These are phyloP conservation scores for Mus spretus DNA, from an alignment of 2,797 vertebrate genomes.

Conservation along the genomic window DNA sequence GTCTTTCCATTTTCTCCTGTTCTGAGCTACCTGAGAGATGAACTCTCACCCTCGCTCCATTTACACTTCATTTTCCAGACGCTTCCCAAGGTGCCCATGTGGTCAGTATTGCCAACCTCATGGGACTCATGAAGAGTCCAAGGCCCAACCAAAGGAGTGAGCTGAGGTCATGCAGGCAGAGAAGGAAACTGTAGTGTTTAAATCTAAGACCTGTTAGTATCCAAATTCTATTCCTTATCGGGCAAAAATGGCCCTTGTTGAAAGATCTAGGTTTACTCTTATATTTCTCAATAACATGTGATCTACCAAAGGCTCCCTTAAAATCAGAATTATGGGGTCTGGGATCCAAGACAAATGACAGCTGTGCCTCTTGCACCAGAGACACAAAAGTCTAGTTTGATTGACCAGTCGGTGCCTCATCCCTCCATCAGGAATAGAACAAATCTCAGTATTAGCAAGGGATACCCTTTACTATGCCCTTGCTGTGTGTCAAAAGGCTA, in stretches of 20 bases:
- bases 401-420: not conserved
- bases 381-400: not conserved
- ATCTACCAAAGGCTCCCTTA: not conserved
- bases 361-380: not conserved
- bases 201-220: not conserved
- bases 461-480: not conserved
- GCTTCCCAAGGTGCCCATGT: not conserved
- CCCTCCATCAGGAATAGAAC: not conserved
- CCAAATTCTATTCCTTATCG: not conserved
- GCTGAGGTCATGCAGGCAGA: not conserved
- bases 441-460: not conserved
- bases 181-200: not conserved
- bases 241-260: not conserved
- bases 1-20: not conserved
- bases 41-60: not conserved
- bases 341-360: not conserved
- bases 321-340: not conserved
- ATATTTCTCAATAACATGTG: not conserved
- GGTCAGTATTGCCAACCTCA: not conserved
- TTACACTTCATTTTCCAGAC: constrained; percentile 4
- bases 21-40: constrained; percentile 29
- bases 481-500: not conserved
- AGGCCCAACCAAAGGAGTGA: not conserved
- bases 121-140: not conserved
- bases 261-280: not conserved